Conservation (phyloP, 2,888 invertebrate species). For the Notodromas monacha region DNA sequence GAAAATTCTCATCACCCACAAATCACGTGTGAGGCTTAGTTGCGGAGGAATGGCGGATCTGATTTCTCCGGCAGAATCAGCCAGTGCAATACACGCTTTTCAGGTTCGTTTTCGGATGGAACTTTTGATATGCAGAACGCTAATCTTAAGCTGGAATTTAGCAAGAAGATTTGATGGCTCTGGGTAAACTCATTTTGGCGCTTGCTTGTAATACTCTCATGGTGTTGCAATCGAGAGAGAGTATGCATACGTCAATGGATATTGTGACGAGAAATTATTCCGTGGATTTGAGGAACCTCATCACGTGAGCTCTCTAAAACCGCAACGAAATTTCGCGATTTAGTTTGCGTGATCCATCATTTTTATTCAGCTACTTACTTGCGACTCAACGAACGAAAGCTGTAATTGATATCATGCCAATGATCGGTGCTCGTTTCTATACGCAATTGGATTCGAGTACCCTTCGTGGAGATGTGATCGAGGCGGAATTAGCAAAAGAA, state of each 20-base stretch:
- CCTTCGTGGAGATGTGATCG: slow-evolving; percentile 51
- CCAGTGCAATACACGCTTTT: too few species aligned
- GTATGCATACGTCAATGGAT: slow-evolving; percentile 55
- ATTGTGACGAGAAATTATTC: slow-evolving; percentile 45
- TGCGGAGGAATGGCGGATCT: slow-evolving; percentile 49
- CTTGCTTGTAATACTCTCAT: slow-evolving; percentile 70
- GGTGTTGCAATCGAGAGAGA: slow-evolving; percentile 54
- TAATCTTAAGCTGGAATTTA: too few species aligned
- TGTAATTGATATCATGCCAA: slow-evolving; percentile 89
- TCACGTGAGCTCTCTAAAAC: slow-evolving; percentile 28
- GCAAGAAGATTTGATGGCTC: slow-evolving; percentile 64
- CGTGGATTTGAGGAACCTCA: slow-evolving; percentile 65
- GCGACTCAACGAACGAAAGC: slow-evolving; percentile 23
- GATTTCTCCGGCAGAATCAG: too few species aligned
- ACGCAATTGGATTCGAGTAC: slow-evolving; percentile 71
- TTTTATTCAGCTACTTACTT: slow-evolving; percentile 27
- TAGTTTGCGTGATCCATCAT: slow-evolving; percentile 5
- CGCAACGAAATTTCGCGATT: neutral
- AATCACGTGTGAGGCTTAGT: slow-evolving; percentile 35
- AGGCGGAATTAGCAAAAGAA: slow-evolving; percentile 65
- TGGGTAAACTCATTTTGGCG: slow-evolving; percentile 63
- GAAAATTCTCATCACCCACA: slow-evolving; percentile 50
- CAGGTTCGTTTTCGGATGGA: too few species aligned
- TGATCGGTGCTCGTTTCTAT: slow-evolving; percentile 88
- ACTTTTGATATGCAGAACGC: too few species aligned